Conservation (phyloP, 2,888 invertebrate species). For the Chymomyza caudatula region DNA sequence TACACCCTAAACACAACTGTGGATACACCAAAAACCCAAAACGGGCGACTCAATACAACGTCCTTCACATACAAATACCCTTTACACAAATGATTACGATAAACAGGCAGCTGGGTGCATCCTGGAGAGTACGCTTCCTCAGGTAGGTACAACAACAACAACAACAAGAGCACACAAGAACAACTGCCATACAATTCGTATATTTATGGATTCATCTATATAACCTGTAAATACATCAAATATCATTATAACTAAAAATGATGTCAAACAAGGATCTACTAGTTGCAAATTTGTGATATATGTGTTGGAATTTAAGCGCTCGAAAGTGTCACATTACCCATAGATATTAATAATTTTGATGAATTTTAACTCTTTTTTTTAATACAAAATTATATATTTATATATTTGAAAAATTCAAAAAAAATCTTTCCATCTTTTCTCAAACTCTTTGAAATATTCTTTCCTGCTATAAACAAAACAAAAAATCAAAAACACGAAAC, state of each 20-base stretch:
- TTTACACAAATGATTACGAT: slow-evolving; percentile 9
- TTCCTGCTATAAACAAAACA: not conserved
- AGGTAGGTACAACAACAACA: slow-evolving; percentile 82
- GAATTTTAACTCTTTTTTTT: slow-evolving; percentile 27
- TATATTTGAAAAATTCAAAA: not conserved
- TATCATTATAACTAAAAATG: slow-evolving; percentile 62
- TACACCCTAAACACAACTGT: not conserved
- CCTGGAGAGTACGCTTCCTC: slow-evolving; percentile 99
- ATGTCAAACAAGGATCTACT: slow-evolving; percentile 41
- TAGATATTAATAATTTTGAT: slow-evolving; percentile 49
- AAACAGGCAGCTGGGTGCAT: slow-evolving; percentile 94
- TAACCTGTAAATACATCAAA: slow-evolving; percentile 77
- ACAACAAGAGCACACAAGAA: slow-evolving; percentile 43
- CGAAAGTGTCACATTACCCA: slow-evolving; percentile 42
- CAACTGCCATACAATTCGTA: slow-evolving; percentile 60
- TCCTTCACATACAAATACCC: slow-evolving; percentile 2
- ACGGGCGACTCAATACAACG: slow-evolving; percentile 8
- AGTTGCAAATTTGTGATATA: slow-evolving; percentile 33
- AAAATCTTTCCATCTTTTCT: slow-evolving; percentile 23
- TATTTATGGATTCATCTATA: slow-evolving; percentile 75
- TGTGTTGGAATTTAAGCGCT: slow-evolving; percentile 54
- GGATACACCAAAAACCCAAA: slow-evolving; percentile 1
- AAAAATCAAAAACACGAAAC: slow-evolving; percentile 33
- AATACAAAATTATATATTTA: not conserved
- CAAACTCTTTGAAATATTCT: not conserved